phyloP scores from a whole-genome alignment of 2,113 vertebrate species.

The Oplegnathus fasciatus region DNA sequence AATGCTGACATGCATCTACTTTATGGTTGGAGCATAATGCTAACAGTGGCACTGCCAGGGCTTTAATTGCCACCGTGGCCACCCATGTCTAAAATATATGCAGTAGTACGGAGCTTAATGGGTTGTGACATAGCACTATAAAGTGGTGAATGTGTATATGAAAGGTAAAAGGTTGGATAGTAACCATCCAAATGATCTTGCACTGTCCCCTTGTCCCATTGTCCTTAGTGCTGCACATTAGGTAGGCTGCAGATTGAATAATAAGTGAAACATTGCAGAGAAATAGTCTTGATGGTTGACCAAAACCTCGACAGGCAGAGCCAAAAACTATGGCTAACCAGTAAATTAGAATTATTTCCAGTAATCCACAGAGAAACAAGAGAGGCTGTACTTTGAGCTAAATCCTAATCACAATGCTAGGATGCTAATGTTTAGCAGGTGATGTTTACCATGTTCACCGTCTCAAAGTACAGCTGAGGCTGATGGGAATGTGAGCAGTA shows the following conservation, averaged over 20 bases:
- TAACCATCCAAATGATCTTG: background rate
- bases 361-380: background rate
- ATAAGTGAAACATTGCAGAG: conserved; percentile 4
- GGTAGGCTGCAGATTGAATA: background rate
- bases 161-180: conserved; percentile 50
- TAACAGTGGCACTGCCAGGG: conserved; percentile 25
- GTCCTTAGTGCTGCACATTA: background rate
- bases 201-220: background rate
- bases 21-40: conserved; percentile 46
- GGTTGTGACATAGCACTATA: conserved; percentile 38
- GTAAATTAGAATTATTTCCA: background rate
- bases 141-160: conserved; percentile 44
- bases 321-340: background rate
- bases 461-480: background rate
- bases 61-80: conserved; percentile 47
- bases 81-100: conserved; percentile 60
- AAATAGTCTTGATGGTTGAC: background rate
- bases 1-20: conserved; percentile 57
- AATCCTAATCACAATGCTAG: background rate
- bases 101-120: conserved; percentile 49
- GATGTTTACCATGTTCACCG: background rate
- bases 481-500: background rate
- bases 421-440: background rate
- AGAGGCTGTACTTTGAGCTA: background rate
- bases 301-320: too few relatives aligned